Conservation (phyloP, 2,888 invertebrate species). For the Eupithecia subfuscata region DNA sequence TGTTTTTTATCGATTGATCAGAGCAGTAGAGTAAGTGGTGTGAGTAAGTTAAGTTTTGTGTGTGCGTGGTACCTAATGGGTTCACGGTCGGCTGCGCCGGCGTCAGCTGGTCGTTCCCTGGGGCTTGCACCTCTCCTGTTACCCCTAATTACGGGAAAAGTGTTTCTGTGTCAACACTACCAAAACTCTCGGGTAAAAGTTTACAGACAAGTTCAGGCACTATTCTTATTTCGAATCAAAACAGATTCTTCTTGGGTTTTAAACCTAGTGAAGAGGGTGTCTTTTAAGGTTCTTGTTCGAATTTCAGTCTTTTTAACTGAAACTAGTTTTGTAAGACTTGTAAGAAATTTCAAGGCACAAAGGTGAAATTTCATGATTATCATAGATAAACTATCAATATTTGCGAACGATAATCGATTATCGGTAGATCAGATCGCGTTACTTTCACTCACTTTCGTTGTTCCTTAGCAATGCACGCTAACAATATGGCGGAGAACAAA, state of each 20-base stretch:
- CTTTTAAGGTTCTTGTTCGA: background rate
- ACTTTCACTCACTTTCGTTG: conserved; percentile 71
- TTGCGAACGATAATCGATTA: conserved; percentile 41
- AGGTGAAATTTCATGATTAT: too few relatives aligned
- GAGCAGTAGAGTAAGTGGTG: conserved; percentile 19
- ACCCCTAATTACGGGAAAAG: conserved; percentile 70
- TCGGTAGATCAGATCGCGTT: conserved; percentile 51
- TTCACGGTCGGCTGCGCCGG: conserved; percentile 55
- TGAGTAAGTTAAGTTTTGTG: conserved; percentile 57
- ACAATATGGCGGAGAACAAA: conserved; percentile 79
- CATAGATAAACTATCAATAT: background rate
- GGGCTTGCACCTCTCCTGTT: conserved; percentile 56
- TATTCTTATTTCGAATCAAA: conserved; percentile 13
- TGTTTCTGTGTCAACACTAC: conserved; percentile 72
- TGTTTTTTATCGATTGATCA: conserved; percentile 47
- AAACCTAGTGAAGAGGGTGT: background rate
- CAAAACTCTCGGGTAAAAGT: conserved; percentile 43
- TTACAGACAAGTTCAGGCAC: conserved; percentile 4
- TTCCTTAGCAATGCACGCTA: conserved; percentile 60
- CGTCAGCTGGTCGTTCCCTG: conserved; percentile 68
- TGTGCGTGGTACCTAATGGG: conserved; percentile 52
- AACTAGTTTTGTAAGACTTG: background rate
- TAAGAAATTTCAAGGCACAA: background rate
- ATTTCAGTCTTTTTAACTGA: background rate
- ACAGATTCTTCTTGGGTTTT: background rate